Percentiles rank a stretch among this genome's conserved stretches.
These are phyloP conservation scores for Acipenser ruthenus DNA, from an alignment of 2,797 vertebrate genomes.

Conservation along the genomic window DNA sequence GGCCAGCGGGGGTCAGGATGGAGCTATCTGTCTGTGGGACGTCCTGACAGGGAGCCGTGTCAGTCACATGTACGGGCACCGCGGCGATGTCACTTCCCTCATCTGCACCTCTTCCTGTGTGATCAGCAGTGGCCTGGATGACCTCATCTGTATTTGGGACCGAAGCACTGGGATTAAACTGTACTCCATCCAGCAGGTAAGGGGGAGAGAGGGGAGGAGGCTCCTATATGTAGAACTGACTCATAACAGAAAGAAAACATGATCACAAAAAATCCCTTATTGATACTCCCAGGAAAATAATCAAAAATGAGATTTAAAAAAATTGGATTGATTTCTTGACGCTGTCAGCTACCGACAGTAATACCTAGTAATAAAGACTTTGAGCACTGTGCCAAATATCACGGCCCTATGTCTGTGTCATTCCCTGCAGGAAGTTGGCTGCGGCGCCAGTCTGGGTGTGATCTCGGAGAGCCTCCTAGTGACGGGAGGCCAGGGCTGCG, in stretches of 20 bases:
- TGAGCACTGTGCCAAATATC: too few relatives aligned
- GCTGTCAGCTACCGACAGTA: too few relatives aligned
- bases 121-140: slow-evolving; percentile 93
- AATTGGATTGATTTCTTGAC: too few relatives aligned
- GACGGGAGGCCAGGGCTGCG: slow-evolving; percentile 90
- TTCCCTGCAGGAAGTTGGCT: slow-evolving; percentile 76
- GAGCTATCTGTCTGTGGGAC: slow-evolving; percentile 94
- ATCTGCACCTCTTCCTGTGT: slow-evolving; percentile 85
- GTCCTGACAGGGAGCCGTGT: slow-evolving; percentile 86
- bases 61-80: slow-evolving; percentile 86
- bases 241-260: too few relatives aligned
- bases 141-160: slow-evolving; percentile 95
- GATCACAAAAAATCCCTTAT: too few relatives aligned
- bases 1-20: slow-evolving; percentile 92
- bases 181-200: slow-evolving; percentile 93
- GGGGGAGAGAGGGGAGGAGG: neutral
- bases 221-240: too few relatives aligned
- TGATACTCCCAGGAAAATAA: too few relatives aligned
- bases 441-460: slow-evolving; percentile 86
- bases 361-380: too few relatives aligned
- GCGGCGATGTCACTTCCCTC: slow-evolving; percentile 86
- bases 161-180: slow-evolving; percentile 85
- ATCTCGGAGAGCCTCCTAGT: slow-evolving; percentile 93
- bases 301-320: too few relatives aligned
- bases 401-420: too few relatives aligned